phyloP scores from a whole-genome alignment of 2,797 vertebrate genomes.

The Gadopsis marmoratus region DNA sequence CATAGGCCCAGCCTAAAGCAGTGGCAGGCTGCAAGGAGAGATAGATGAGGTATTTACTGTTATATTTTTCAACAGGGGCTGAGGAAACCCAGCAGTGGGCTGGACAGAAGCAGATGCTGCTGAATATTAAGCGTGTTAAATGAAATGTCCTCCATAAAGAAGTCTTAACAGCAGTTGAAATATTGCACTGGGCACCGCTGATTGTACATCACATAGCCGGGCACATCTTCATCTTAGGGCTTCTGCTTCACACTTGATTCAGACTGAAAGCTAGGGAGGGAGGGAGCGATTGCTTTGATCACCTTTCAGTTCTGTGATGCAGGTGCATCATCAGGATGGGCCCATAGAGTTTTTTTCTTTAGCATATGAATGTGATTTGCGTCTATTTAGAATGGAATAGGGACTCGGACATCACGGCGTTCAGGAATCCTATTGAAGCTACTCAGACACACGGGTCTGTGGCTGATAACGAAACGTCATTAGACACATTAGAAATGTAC shows the following conservation, averaged over 20 bases:
- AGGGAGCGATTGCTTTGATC: slow-evolving; percentile 49
- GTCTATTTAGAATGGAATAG: slow-evolving; percentile 32
- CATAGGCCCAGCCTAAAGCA: slow-evolving; percentile 71
- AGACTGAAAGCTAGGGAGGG: slow-evolving; percentile 39
- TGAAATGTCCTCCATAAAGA: slow-evolving; percentile 73
- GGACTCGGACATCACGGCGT: slow-evolving; percentile 4
- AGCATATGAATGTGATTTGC: slow-evolving; percentile 47
- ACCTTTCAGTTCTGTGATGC: slow-evolving; percentile 41
- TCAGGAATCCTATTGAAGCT: slow-evolving; percentile 15
- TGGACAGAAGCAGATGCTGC: slow-evolving; percentile 78
- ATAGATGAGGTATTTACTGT: slow-evolving; percentile 80
- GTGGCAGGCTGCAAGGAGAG: slow-evolving; percentile 69
- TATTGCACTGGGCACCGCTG: slow-evolving; percentile 50
- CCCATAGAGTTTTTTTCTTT: background rate
- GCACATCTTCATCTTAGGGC: slow-evolving; percentile 37
- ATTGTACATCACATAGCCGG: slow-evolving; percentile 43
- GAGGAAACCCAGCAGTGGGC: slow-evolving; percentile 59
- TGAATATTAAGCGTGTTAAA: slow-evolving; percentile 75
- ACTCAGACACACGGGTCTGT: slow-evolving; percentile 25
- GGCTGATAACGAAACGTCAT: slow-evolving; percentile 21
- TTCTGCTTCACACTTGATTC: slow-evolving; percentile 42
- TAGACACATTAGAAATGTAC: background rate
- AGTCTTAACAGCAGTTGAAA: slow-evolving; percentile 67
- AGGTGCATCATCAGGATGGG: slow-evolving; percentile 52
- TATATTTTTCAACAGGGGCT: slow-evolving; percentile 74